Percentiles rank a stretch among this genome's conserved stretches.
These are phyloP conservation scores for Micromussa lordhowensis DNA, from an alignment of 92 coral and sea anemone genomes.

Conservation along the genomic window DNA sequence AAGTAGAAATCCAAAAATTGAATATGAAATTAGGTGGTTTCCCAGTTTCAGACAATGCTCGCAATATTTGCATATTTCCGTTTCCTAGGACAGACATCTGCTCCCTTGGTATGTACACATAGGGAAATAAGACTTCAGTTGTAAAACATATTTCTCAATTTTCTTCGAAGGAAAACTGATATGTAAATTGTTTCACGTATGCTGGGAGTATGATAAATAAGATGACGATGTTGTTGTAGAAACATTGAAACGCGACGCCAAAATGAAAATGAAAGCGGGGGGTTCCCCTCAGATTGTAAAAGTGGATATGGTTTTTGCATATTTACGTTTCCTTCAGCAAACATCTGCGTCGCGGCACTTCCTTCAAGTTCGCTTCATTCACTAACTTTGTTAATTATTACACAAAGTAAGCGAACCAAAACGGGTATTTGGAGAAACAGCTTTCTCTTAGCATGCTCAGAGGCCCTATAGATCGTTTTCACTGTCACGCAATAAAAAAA, in stretches of 20 bases:
- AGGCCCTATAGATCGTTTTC: too few relatives aligned
- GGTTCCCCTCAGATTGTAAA: background rate
- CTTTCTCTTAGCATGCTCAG: too few relatives aligned
- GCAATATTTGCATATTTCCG: background rate
- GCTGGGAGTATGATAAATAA: background rate
- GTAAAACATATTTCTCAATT: too few relatives aligned
- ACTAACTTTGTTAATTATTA: too few relatives aligned
- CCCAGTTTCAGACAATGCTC: background rate
- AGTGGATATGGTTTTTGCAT: background rate
- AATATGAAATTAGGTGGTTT: background rate
- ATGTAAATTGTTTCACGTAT: too few relatives aligned
- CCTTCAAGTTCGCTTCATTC: background rate
- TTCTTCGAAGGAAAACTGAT: too few relatives aligned
- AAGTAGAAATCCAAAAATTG: too few relatives aligned
- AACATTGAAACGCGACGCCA: background rate
- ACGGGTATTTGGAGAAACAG: too few relatives aligned
- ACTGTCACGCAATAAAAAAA: too few relatives aligned
- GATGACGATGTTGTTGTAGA: background rate
- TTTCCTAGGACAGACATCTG: background rate
- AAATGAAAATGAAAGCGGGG: background rate
- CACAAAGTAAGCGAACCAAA: too few relatives aligned
- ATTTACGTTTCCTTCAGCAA: background rate
- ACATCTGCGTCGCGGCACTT: background rate
- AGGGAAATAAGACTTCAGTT: too few relatives aligned
- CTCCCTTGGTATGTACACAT: background rate